These are phyloP conservation scores for Guaruba guarouba DNA, from an alignment of 2,113 vertebrate species.

Conservation along the genomic window DNA sequence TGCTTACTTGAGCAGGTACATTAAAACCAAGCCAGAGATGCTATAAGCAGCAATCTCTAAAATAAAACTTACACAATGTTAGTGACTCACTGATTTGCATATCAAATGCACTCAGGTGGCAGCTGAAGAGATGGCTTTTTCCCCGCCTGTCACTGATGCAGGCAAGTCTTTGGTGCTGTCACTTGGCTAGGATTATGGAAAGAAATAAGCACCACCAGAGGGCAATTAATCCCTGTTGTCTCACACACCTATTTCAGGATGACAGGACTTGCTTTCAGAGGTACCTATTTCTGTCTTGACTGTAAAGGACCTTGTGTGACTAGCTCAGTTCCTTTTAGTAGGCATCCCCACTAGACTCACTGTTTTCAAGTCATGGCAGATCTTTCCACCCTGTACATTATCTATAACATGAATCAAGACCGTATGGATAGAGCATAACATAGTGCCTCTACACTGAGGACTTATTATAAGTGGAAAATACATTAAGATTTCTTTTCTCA, in stretches of 20 bases:
- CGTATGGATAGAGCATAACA: not conserved
- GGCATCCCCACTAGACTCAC: not conserved
- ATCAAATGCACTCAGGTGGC: slow-evolving; percentile 2
- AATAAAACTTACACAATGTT: not conserved
- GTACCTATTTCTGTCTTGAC: slow-evolving; percentile 4
- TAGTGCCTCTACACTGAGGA: not conserved
- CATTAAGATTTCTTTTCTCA: not conserved
- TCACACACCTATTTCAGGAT: not conserved
- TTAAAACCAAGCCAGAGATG: not conserved
- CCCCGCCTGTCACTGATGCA: not conserved
- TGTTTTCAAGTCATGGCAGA: not conserved
- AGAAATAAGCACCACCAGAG: not conserved
- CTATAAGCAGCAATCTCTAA: not conserved
- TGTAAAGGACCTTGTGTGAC: not conserved
- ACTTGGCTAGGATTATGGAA: not conserved
- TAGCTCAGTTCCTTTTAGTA: not conserved
- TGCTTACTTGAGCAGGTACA: not conserved
- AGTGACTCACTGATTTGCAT: not conserved
- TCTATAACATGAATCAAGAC: not conserved
- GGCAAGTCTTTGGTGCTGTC: not conserved
- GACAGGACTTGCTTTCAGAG: not conserved
- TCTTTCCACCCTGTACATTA: not conserved
- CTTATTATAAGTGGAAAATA: not conserved
- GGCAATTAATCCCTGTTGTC: not conserved
- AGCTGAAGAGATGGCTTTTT: not conserved